These are phyloP conservation scores for Mallotus villosus DNA, from an alignment of 2,797 vertebrate genomes.

Conservation along the genomic window DNA sequence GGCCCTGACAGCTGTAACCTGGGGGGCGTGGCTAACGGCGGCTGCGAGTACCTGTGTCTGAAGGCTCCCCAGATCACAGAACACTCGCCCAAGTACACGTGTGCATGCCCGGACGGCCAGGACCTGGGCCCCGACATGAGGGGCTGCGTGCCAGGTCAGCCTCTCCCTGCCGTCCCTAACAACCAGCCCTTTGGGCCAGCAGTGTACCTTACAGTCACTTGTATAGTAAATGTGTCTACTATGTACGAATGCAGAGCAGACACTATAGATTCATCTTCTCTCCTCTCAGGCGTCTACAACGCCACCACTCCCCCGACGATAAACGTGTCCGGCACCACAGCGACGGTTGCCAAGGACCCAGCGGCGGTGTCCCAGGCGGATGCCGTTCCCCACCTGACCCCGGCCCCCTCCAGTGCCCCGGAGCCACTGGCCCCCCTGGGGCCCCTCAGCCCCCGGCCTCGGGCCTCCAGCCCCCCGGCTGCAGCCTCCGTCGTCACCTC, in stretches of 20 bases:
- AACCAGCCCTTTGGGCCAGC: too few species aligned
- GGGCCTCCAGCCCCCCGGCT: slow-evolving; percentile 59
- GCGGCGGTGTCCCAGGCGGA: slow-evolving; percentile 64
- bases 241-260: slow-evolving; percentile 1
- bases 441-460: slow-evolving; percentile 44
- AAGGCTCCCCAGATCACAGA: slow-evolving; percentile 92
- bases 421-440: slow-evolving; percentile 44
- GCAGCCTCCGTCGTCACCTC: slow-evolving; percentile 33
- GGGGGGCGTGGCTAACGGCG: slow-evolving; percentile 86
- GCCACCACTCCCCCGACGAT: slow-evolving; percentile 25
- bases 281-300: slow-evolving; percentile 9
- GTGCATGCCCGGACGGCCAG: slow-evolving; percentile 91
- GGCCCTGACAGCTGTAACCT: slow-evolving; percentile 91
- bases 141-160: slow-evolving; percentile 86
- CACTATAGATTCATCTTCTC: slow-evolving; percentile 12
- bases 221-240: neutral
- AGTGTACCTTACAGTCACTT: too few species aligned
- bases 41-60: slow-evolving; percentile 95
- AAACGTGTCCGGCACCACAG: slow-evolving; percentile 33
- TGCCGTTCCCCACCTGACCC: slow-evolving; percentile 51
- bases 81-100: slow-evolving; percentile 93
- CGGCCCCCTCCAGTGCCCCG: slow-evolving; percentile 44
- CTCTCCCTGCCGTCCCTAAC: neutral
- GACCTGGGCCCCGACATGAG: slow-evolving; percentile 92
- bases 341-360: slow-evolving; percentile 17